phyloP scores from a whole-genome alignment of 2,797 vertebrate genomes.

The Sebastes itinus region DNA sequence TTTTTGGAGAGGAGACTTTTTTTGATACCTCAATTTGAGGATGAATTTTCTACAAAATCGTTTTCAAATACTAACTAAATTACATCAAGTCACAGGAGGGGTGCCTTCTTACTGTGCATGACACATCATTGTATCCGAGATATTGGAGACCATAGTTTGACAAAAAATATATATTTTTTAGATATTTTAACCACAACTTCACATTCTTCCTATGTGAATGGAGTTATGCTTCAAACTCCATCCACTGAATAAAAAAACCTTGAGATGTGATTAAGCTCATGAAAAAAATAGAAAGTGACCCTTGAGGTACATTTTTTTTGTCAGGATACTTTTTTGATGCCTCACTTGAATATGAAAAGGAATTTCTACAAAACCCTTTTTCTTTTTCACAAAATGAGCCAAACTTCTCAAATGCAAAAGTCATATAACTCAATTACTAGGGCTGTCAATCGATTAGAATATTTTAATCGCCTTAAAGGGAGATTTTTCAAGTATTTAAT shows the following conservation, averaged over 20 bases:
- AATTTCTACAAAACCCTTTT: neutral
- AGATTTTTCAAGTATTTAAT: too few relatives aligned
- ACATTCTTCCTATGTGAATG: neutral
- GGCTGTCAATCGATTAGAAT: too few relatives aligned
- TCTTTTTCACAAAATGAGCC: neutral
- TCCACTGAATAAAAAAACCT: neutral
- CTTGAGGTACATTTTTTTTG: neutral
- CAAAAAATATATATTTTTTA: neutral
- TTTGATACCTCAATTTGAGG: too few relatives aligned
- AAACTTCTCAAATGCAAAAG: neutral
- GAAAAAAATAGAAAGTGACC: neutral
- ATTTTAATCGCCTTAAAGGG: too few relatives aligned
- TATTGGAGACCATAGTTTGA: too few relatives aligned
- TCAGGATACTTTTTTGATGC: neutral
- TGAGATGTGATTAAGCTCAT: neutral
- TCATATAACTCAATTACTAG: neutral
- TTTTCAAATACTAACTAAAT: neutral
- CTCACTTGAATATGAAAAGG: neutral
- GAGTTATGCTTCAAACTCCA: neutral
- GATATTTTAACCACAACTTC: neutral
- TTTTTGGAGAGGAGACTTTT: too few relatives aligned
- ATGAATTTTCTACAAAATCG: neutral
- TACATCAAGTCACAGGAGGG: neutral
- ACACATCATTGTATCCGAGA: too few relatives aligned
- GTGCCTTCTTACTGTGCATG: neutral